Conservation (phyloP, 2,113 vertebrate species). For the Microtus montanus region DNA sequence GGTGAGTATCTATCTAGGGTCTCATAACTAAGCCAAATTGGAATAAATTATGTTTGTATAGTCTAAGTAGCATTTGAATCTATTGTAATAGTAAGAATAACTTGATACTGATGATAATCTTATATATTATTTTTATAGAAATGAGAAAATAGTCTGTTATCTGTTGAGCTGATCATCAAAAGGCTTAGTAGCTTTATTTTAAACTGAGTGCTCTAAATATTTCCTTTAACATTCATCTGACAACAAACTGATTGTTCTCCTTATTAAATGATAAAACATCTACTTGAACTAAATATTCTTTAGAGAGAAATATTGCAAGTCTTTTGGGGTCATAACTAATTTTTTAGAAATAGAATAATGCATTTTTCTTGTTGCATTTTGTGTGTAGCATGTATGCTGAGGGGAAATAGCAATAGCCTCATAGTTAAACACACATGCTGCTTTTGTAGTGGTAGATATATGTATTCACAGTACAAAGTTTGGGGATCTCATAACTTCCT, state of each 20-base stretch:
- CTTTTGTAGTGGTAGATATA: background rate
- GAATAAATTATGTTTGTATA: background rate
- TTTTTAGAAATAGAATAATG: background rate
- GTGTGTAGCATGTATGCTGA: background rate
- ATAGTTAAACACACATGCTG: background rate
- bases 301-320: background rate
- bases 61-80: background rate
- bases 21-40: no score
- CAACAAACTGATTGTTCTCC: background rate
- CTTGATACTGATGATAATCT: background rate
- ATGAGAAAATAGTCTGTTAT: background rate
- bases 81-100: background rate
- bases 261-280: background rate
- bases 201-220: background rate
- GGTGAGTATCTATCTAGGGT: rapidly evolving
- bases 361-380: no score
- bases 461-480: background rate
- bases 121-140: background rate
- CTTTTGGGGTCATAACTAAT: background rate
- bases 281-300: background rate
- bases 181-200: background rate
- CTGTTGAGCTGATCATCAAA: background rate
- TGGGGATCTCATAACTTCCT: background rate
- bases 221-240: background rate
- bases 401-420: background rate